Evolutionary conservation across 2,113 vertebrate species (phyloP).

Genomic region (Paratilapia polleni): DNA sequence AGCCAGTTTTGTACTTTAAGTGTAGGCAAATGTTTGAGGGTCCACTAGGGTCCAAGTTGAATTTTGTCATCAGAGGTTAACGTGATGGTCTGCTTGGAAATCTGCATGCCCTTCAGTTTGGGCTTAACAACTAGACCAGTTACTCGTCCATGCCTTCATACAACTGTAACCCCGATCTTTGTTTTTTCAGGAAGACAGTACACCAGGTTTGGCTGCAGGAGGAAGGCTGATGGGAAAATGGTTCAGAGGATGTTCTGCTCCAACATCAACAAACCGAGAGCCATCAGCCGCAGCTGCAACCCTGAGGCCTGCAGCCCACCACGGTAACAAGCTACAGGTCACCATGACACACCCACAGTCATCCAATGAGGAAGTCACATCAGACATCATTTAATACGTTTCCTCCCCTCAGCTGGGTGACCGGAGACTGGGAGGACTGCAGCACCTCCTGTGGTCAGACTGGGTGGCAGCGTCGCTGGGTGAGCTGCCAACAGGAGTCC

Average conservation of each 20-base stretch:
- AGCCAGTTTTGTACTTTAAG: no score
- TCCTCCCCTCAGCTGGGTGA: constrained; percentile 85
- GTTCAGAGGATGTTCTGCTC: constrained; percentile 89
- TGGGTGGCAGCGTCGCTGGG: constrained; percentile 86
- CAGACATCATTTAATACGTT: neutral
- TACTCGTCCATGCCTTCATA: neutral
- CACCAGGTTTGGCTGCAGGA: constrained; percentile 94
- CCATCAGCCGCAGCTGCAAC: constrained; percentile 92
- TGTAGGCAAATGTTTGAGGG: no score
- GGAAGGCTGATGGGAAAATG: constrained; percentile 93
- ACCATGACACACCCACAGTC: constrained; percentile 76
- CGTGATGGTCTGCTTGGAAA: neutral
- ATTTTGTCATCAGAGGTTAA: neutral
- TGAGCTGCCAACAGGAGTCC: constrained; percentile 87
- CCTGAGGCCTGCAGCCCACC: constrained; percentile 88
- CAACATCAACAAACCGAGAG: constrained; percentile 86
- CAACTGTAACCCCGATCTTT: neutral
- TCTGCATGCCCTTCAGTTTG: neutral
- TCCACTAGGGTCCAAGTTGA: neutral
- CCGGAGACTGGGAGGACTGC: constrained; percentile 91
- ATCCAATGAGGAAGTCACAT: neutral
- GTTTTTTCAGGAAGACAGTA: constrained; percentile 87
- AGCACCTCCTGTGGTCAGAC: constrained; percentile 90
- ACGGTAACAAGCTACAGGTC: constrained; percentile 81
- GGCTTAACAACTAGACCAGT: neutral